Conservation (phyloP, 92 coral and sea anemone genomes). For the Bergia puertoricense region DNA sequence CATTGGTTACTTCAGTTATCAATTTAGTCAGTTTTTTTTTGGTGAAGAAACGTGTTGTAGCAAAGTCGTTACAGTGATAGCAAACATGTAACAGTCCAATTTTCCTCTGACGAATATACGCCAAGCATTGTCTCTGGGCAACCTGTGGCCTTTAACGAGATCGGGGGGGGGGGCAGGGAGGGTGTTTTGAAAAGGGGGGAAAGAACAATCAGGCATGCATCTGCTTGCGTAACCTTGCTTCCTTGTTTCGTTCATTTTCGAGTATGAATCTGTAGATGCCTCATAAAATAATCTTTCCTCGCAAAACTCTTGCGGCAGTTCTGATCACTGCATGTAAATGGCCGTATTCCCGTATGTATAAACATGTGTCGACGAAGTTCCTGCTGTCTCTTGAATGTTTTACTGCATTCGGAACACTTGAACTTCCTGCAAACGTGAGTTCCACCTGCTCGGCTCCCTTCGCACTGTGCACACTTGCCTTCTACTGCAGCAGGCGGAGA, state of each 20-base stretch:
- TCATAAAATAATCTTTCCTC: constrained; percentile 50
- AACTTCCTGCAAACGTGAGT: constrained; percentile 21
- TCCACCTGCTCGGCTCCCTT: constrained; percentile 2
- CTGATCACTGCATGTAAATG: constrained; percentile 49
- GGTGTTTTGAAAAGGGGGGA: not conserved
- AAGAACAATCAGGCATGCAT: not conserved
- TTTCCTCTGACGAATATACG: no score
- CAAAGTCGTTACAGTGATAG: no score
- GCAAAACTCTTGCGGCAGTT: constrained; percentile 62
- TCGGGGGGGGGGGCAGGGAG: not conserved
- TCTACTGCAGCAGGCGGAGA: not conserved
- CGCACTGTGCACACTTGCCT: constrained; percentile 16
- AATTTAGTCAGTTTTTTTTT: no score
- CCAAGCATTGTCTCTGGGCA: no score
- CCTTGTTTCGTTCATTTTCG: not conserved
- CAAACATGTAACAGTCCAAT: no score
- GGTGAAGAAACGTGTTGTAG: no score
- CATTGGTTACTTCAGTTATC: no score
- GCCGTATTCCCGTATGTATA: constrained; percentile 54
- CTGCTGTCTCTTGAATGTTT: constrained; percentile 18
- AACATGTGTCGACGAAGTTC: constrained; percentile 28
- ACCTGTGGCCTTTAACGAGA: no score
- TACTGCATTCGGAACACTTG: constrained; percentile 7
- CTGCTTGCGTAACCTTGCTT: not conserved
- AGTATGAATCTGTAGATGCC: constrained; percentile 35